These are phyloP conservation scores for Drosophila ogumai DNA, from an alignment of 1,140 invertebrate genomes.

Conservation along the genomic window DNA sequence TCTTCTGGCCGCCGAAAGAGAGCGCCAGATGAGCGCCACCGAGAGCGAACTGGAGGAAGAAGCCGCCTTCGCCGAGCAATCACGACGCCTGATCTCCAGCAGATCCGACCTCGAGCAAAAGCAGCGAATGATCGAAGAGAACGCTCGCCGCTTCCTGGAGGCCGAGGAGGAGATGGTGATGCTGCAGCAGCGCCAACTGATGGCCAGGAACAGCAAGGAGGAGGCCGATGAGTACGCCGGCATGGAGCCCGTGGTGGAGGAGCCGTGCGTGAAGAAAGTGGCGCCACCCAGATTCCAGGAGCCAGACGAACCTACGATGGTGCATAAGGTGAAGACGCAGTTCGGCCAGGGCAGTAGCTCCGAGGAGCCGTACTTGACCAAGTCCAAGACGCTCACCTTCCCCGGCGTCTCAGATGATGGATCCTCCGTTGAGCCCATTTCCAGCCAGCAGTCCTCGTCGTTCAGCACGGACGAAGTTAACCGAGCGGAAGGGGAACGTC, in stretches of 20 bases:
- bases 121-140: slow-evolving; percentile 78
- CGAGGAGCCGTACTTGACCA: slow-evolving; percentile 51
- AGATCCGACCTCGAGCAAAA: slow-evolving; percentile 50
- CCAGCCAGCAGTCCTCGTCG: slow-evolving; percentile 76
- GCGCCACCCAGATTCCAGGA: slow-evolving; percentile 57
- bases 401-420: slow-evolving; percentile 77
- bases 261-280: slow-evolving; percentile 66
- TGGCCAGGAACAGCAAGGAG: slow-evolving; percentile 38
- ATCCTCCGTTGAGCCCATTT: slow-evolving; percentile 74
- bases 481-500: slow-evolving; percentile 58
- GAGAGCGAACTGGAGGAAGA: slow-evolving; percentile 76
- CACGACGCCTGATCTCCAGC: slow-evolving; percentile 47
- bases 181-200: slow-evolving; percentile 64
- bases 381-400: slow-evolving; percentile 67
- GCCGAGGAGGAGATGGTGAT: slow-evolving; percentile 82
- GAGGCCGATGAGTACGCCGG: slow-evolving; percentile 60
- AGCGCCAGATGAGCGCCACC: slow-evolving; percentile 59
- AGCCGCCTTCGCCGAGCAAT: slow-evolving; percentile 44
- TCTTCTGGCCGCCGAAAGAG: slow-evolving; percentile 66
- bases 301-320: slow-evolving; percentile 46
- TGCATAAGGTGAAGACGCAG: slow-evolving; percentile 78
- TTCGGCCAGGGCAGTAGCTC: slow-evolving; percentile 60
- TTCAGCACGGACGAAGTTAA: slow-evolving; percentile 68
- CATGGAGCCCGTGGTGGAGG: slow-evolving; percentile 63
- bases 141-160: slow-evolving; percentile 74